Evolutionary conservation across 1,140 invertebrate genomes (phyloP).

Genomic region (Meteorus sp.): DNA sequence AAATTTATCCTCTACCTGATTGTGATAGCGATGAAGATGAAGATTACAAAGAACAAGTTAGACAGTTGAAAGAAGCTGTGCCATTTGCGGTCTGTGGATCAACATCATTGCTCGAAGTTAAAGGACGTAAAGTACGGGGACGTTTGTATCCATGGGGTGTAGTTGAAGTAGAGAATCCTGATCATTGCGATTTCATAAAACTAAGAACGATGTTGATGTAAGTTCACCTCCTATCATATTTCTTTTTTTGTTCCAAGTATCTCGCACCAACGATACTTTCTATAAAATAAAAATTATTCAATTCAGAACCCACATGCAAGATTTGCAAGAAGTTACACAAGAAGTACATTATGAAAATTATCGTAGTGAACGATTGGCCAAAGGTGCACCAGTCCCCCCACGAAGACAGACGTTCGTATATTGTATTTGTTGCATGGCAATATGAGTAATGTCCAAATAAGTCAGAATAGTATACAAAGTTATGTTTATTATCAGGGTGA

Average conservation of each 20-base stretch:
- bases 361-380: slow-evolving; percentile 81
- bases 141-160: slow-evolving; percentile 98
- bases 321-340: slow-evolving; percentile 92
- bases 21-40: slow-evolving; percentile 95
- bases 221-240: slow-evolving; percentile 35
- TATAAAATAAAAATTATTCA: slow-evolving; percentile 17
- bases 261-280: not conserved
- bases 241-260: slow-evolving; percentile 6
- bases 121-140: slow-evolving; percentile 86
- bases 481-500: slow-evolving; percentile 34
- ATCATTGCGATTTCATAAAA: slow-evolving; percentile 98
- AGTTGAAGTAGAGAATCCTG: slow-evolving; percentile 99
- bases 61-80: slow-evolving; percentile 87
- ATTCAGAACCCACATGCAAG: slow-evolving; percentile 91
- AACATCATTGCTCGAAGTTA: slow-evolving; percentile 87
- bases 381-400: slow-evolving; percentile 72
- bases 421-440: too few relatives aligned
- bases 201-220: slow-evolving; percentile 95
- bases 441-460: too few relatives aligned
- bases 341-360: slow-evolving; percentile 98
- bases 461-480: too few relatives aligned
- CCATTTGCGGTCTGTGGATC: slow-evolving; percentile 99
- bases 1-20: slow-evolving; percentile 95
- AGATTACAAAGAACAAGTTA: slow-evolving; percentile 92
- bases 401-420: slow-evolving; percentile 70